A percentile compares a stretch with the other conserved stretches of the same genome.
phyloP scores from a whole-genome alignment of 1,140 invertebrate genomes.

The Ruditapes philippinarum region DNA sequence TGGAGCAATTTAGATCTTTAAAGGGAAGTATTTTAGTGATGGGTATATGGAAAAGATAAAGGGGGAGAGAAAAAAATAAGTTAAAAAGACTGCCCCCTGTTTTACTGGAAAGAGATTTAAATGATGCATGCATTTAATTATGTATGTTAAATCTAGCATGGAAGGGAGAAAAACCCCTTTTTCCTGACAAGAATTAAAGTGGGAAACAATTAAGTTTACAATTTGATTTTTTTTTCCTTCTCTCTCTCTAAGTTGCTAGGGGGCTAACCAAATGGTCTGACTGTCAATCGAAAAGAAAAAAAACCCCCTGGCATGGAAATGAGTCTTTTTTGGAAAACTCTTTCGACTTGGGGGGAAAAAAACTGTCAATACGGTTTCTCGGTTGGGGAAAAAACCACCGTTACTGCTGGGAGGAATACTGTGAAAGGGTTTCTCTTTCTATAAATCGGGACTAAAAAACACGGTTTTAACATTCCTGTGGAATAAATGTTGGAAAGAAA shows the following conservation, averaged over 20 bases:
- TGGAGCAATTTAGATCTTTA: too few species aligned
- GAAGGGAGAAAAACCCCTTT: not conserved
- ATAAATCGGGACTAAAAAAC: not conserved
- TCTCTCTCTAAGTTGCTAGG: slow-evolving; percentile 27
- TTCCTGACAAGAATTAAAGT: slow-evolving; percentile 8
- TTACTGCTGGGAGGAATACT: slow-evolving; percentile 10
- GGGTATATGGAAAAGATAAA: too few species aligned
- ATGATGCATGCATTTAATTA: slow-evolving; percentile 25
- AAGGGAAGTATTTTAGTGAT: too few species aligned
- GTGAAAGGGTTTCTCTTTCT: slow-evolving; percentile 23
- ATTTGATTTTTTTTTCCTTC: slow-evolving; percentile 31
- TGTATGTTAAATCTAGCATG: slow-evolving; percentile 18
- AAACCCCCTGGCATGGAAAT: not conserved
- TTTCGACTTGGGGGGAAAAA: not conserved
- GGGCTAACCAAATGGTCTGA: not conserved
- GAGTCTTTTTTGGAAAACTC: not conserved
- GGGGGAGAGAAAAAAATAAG: not conserved
- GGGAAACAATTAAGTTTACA: slow-evolving; percentile 11
- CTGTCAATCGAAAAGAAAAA: slow-evolving; percentile 11
- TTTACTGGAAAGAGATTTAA: not conserved
- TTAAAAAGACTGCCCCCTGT: not conserved
- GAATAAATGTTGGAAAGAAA: slow-evolving; percentile 3
- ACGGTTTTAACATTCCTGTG: slow-evolving; percentile 9
- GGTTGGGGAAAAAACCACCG: not conserved
- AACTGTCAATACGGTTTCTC: slow-evolving; percentile 13